phyloP scores from a whole-genome alignment of 2,888 invertebrate genomes.

The Drosophila tripunctata region DNA sequence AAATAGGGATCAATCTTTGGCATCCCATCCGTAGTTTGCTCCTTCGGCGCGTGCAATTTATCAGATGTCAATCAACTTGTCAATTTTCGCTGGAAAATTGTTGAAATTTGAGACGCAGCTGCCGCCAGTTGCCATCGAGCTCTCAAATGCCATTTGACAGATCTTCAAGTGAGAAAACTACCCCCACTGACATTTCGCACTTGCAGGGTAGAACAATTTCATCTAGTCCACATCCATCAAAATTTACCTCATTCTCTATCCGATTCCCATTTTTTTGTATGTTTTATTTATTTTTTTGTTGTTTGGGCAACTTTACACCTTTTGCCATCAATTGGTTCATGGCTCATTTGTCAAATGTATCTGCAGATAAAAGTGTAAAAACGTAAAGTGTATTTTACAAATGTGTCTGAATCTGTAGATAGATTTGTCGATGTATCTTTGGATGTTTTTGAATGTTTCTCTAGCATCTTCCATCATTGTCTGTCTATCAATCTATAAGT shows the following conservation, averaged over 20 bases:
- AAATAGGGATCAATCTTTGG: constrained; percentile 22
- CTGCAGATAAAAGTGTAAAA: constrained; percentile 28
- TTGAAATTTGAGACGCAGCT: constrained; percentile 53
- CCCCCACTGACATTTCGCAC: not conserved
- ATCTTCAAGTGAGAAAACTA: constrained; percentile 46
- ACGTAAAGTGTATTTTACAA: constrained; percentile 18
- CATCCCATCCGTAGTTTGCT: constrained; percentile 1
- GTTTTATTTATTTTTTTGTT: not conserved
- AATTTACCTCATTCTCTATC: constrained; percentile 34
- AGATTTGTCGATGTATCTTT: not conserved
- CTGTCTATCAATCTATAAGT: constrained; percentile 15
- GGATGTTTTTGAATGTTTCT: not conserved
- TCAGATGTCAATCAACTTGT: constrained; percentile 82
- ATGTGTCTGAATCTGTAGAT: constrained; percentile 21
- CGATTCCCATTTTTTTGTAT: too few relatives aligned
- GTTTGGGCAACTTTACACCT: constrained; percentile 47
- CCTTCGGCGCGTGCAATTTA: constrained; percentile 53
- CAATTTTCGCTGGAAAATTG: constrained; percentile 61
- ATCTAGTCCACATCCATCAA: constrained; percentile 59
- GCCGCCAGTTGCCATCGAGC: constrained; percentile 41
- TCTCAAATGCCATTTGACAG: constrained; percentile 69
- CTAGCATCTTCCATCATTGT: constrained; percentile 7
- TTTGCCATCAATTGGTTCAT: constrained; percentile 46
- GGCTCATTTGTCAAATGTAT: constrained; percentile 62
- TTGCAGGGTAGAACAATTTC: not conserved